Conservation (phyloP, 2,113 vertebrate species). For the Psilopsiagon aurifrons region DNA sequence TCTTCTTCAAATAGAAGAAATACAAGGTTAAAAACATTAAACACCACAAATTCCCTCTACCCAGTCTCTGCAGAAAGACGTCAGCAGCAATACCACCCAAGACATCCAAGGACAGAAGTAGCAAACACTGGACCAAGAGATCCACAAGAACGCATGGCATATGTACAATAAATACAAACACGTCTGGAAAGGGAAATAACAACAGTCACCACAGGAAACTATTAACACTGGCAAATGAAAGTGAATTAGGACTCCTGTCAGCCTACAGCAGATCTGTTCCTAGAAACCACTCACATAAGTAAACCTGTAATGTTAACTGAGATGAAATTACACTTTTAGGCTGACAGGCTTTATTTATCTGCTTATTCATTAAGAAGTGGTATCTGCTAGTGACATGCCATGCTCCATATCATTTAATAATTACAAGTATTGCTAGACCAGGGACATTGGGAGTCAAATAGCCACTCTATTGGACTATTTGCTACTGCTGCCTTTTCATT, state of each 20-base stretch:
- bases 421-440: not conserved
- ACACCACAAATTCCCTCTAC: slow-evolving; percentile 25
- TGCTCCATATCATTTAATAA: not conserved
- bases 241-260: not conserved
- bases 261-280: not conserved
- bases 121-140: slow-evolving; percentile 21
- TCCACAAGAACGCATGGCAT: not conserved
- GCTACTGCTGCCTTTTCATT: not conserved
- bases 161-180: not conserved
- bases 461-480: not conserved
- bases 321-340: not conserved
- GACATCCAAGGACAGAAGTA: not conserved
- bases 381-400: not conserved
- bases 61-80: slow-evolving; percentile 36
- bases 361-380: not conserved
- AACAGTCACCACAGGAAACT: not conserved
- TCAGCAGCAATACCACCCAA: not conserved
- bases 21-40: slow-evolving; percentile 42
- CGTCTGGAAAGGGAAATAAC: not conserved
- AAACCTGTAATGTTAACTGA: not conserved
- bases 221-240: not conserved
- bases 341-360: not conserved
- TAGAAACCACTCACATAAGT: not conserved
- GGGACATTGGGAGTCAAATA: not conserved
- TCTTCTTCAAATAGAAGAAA: slow-evolving; percentile 68